Evolutionary conservation across 2,113 vertebrate genomes (phyloP).

Genomic region (Tragelaphus buxtoni): DNA sequence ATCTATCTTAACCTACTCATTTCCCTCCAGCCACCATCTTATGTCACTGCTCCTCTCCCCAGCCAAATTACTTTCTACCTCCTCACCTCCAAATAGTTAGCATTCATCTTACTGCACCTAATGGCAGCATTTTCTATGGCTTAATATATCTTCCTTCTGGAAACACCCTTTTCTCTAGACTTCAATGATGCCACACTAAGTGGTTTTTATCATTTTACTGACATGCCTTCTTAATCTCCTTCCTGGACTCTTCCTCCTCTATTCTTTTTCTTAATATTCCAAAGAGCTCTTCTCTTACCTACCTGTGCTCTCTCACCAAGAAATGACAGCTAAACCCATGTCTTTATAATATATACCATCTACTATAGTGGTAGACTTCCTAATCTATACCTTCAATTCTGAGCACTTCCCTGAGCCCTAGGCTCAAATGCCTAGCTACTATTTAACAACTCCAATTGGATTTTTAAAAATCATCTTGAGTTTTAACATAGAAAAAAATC

Average conservation of each 20-base stretch:
- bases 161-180: background rate
- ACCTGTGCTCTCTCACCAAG: background rate
- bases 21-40: background rate
- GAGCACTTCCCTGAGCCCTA: background rate
- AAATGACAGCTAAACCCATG: background rate
- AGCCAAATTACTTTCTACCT: background rate
- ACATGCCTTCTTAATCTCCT: background rate
- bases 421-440: background rate
- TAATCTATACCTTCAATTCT: background rate
- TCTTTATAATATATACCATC: background rate
- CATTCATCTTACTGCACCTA: background rate
- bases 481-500: background rate
- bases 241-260: background rate
- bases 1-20: background rate
- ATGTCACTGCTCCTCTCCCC: background rate
- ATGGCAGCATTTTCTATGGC: background rate
- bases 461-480: slow-evolving; percentile 18
- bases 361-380: background rate
- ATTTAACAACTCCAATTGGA: background rate
- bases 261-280: background rate
- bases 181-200: background rate
- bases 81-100: background rate
- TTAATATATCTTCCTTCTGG: background rate
- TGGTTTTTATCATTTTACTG: background rate
- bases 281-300: background rate